Evolutionary conservation across 1,140 invertebrate genomes (phyloP), one percentile per base, ranked within the genome.

Genomic region (Caenorhabditis brenneri): DNA sequence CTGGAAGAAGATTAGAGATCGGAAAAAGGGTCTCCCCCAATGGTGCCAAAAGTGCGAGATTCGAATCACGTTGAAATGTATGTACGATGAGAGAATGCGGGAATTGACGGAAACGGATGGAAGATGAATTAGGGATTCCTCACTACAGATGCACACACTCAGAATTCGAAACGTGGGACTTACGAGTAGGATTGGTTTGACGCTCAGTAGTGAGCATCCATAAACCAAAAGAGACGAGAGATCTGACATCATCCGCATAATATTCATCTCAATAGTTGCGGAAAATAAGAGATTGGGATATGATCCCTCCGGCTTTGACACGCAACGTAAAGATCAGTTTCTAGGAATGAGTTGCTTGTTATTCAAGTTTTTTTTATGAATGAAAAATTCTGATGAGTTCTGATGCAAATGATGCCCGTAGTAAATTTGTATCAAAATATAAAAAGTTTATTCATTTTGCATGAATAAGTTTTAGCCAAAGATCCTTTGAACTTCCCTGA

Each of bases 141-240:
- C 10, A 31, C 10, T 16, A 36, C 9, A 9, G 16, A 65, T 36
- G 58, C 58, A 39, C 49, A 29, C 24, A 27, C 51, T n/a, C 22
- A 55, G 58, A 65, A 65, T 65, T 36, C 36, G 58, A 65, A 65
- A 65, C 58, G 58, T 65, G 58, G 58, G 58, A 36, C 58, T 55
- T 55, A 29, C 4, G 24, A 19, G 49, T 6, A n/a, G 6, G 15
- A 42, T 42, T 42, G 39, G 39, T 12, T 12, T 42, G n/a, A 12
- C 10, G 42, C 42, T 46, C 42, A 46, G 16, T 12, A 46, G 49
- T 51, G 49, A 51, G 49, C 49, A 51, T 51, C 19, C 49, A n/a
- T 27, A 9, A 6, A n/a, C 2, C 9, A 55, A 55, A 55, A 22
- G 24, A 24, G 49, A 6, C n/a, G n/a, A n/a, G 49, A 51, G 15